Conservation (phyloP, 2,113 vertebrate genomes). For the Diphyllodes magnificus region DNA sequence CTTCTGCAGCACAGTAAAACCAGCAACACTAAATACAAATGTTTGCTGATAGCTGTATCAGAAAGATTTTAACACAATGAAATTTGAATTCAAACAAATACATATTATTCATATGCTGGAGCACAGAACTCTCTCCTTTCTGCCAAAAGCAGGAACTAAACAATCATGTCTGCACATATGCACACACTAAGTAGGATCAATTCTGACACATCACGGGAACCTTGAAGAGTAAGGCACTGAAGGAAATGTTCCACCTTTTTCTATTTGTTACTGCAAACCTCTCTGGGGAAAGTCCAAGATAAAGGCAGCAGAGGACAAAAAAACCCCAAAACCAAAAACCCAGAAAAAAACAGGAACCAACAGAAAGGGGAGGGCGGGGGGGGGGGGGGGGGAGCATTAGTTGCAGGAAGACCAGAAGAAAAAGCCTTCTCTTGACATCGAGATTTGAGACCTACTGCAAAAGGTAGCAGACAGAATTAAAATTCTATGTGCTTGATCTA, state of each 20-base stretch:
- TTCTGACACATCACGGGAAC: not conserved
- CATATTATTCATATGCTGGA: not conserved
- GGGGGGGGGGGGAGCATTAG: not conserved
- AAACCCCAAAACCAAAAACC: rapidly evolving
- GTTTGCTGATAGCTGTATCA: not conserved
- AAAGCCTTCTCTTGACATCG: not conserved
- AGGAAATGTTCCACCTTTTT: not conserved
- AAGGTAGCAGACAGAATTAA: not conserved
- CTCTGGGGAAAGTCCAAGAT: not conserved
- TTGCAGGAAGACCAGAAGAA: not conserved
- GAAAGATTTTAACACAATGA: not conserved
- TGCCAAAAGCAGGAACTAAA: not conserved
- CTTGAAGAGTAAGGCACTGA: not conserved
- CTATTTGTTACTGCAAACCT: not conserved
- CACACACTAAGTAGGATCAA: not conserved
- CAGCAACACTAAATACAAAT: not conserved
- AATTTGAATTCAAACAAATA: not conserved
- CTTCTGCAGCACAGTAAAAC: not conserved
- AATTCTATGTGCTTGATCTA: not conserved
- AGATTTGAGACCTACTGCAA: not conserved
- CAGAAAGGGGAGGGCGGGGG: not conserved
- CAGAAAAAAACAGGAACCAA: not conserved
- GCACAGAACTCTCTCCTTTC: not conserved
- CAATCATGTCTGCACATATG: not conserved
- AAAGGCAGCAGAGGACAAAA: not conserved